Conservation (phyloP, 2,888 invertebrate genomes). For the Parelbella ahira region DNA sequence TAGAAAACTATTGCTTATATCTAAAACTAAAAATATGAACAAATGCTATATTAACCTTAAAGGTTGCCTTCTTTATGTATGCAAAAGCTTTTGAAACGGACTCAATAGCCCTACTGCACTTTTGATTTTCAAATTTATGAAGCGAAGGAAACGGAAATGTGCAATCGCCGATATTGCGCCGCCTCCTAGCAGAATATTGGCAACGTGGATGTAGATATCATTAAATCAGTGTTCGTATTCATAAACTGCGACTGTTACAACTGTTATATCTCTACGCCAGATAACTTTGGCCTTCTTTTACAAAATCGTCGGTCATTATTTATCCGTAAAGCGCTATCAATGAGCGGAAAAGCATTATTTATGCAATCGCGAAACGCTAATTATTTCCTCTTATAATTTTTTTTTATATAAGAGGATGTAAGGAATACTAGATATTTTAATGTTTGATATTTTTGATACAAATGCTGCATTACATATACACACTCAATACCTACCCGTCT, state of each 20-base stretch:
- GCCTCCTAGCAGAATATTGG: constrained; percentile 22
- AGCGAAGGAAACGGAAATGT: constrained; percentile 38
- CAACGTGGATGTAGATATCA: constrained; percentile 5
- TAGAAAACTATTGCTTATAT: too few relatives aligned
- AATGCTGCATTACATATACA: too few relatives aligned
- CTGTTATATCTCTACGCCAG: too few relatives aligned
- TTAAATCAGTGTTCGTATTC: constrained; percentile 18
- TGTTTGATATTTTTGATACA: too few relatives aligned
- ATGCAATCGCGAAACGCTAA: constrained; percentile 8
- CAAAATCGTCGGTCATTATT: constrained; percentile 16
- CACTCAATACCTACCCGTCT: too few relatives aligned
- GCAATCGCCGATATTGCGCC: constrained; percentile 44
- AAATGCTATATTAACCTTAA: too few relatives aligned
- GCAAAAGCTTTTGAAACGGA: constrained; percentile 19
- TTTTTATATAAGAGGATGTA: too few relatives aligned
- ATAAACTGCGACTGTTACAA: constrained; percentile 2
- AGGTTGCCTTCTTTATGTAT: too few relatives aligned
- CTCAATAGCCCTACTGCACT: constrained; percentile 29
- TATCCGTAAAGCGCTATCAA: constrained; percentile 13
- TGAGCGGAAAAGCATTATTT: constrained; percentile 20
- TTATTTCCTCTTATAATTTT: too few relatives aligned
- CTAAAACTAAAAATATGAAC: too few relatives aligned
- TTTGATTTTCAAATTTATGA: constrained; percentile 45
- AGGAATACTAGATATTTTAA: too few relatives aligned
- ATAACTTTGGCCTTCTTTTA: constrained; percentile 6